Evolutionary conservation across 1,140 invertebrate species (phyloP).

Genomic region (Calosoma granatense): DNA sequence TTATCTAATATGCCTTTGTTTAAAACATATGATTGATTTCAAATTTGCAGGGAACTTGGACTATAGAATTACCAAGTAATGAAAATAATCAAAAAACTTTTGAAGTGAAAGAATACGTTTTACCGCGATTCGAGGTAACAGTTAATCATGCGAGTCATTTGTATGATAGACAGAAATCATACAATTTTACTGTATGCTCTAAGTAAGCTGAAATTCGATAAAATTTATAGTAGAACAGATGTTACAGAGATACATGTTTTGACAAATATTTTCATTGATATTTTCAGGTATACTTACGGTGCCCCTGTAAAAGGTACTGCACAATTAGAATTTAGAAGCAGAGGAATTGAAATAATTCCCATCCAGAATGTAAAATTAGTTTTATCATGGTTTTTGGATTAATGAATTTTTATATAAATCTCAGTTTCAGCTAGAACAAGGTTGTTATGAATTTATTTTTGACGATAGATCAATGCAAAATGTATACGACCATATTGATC

Average conservation of each 20-base stretch:
- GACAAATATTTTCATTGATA: not conserved
- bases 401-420: not conserved
- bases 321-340: slow-evolving; percentile 33
- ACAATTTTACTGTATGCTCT: slow-evolving; percentile 48
- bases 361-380: slow-evolving; percentile 13
- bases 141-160: slow-evolving; percentile 49
- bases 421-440: no score
- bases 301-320: slow-evolving; percentile 48
- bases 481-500: not conserved
- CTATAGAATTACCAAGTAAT: slow-evolving; percentile 40
- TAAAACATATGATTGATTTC: no score
- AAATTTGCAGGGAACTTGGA: slow-evolving; percentile 50
- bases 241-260: not conserved
- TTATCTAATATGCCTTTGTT: no score
- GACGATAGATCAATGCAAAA: not conserved
- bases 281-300: slow-evolving; percentile 51
- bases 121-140: slow-evolving; percentile 56
- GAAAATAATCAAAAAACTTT: slow-evolving; percentile 34
- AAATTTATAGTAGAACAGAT: not conserved
- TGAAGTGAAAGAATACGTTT: slow-evolving; percentile 49
- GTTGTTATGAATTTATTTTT: no score
- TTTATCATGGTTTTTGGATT: not conserved
- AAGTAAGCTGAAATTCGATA: slow-evolving; percentile 42
- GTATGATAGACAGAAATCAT: slow-evolving; percentile 39
- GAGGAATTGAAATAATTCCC: slow-evolving; percentile 16